Conservation (phyloP, 2,888 invertebrate species). For the Agonum fuliginosum region DNA sequence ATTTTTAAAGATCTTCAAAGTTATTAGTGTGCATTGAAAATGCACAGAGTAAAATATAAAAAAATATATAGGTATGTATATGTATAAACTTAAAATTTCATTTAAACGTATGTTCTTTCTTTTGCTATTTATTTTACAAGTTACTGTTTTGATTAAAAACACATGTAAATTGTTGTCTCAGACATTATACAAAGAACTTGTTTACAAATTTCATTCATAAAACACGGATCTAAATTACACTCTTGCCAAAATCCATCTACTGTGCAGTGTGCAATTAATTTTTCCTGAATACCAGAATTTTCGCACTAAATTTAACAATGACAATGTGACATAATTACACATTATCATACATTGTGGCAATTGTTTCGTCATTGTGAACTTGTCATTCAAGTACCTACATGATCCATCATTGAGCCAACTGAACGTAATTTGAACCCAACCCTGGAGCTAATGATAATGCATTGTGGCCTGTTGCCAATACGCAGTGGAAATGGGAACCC, state of each 20-base stretch:
- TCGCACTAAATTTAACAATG: neutral
- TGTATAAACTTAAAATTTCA: no score
- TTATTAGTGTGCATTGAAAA: no score
- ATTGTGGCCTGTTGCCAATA: neutral
- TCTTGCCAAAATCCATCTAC: neutral
- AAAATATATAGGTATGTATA: no score
- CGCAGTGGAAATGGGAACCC: no score
- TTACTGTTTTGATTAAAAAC: neutral
- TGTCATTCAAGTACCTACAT: neutral
- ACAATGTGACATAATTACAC: neutral
- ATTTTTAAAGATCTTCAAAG: no score
- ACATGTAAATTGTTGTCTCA: no score
- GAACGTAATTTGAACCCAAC: neutral
- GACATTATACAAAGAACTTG: neutral
- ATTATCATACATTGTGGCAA: neutral
- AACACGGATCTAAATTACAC: neutral
- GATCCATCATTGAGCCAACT: neutral
- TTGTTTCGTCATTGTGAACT: neutral
- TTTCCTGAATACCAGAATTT: constrained; percentile 2
- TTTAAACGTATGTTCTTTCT: no score
- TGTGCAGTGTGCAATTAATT: neutral
- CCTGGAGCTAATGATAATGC: neutral
- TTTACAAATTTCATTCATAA: constrained; percentile 2
- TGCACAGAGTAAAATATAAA: no score
- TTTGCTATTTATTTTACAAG: no score